These are phyloP conservation scores for Leptopilina myrica DNA, from an alignment of 2,888 invertebrate genomes.

Conservation along the genomic window DNA sequence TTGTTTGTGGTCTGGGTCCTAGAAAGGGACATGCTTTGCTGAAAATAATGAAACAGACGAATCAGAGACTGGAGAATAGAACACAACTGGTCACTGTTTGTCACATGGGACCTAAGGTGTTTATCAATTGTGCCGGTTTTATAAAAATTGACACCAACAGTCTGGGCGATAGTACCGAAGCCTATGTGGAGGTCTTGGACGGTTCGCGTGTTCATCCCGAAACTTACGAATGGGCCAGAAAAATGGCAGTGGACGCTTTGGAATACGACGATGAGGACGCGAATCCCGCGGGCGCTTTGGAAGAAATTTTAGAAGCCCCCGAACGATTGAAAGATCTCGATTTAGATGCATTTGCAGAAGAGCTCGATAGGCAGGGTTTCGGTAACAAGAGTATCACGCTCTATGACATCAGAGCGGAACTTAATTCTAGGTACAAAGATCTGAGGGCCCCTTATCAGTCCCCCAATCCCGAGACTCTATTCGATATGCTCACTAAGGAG, in stretches of 20 bases:
- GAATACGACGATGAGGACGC: slow-evolving; percentile 98
- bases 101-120: slow-evolving; percentile 98
- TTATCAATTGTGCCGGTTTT: slow-evolving; percentile 99
- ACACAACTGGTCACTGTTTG: slow-evolving; percentile 95
- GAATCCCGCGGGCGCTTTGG: slow-evolving; percentile 97
- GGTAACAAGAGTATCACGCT: slow-evolving; percentile 95
- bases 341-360: slow-evolving; percentile 98
- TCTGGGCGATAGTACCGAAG: slow-evolving; percentile 94
- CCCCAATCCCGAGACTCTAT: slow-evolving; percentile 91
- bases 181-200: slow-evolving; percentile 96
- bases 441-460: slow-evolving; percentile 87
- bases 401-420: slow-evolving; percentile 97
- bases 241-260: slow-evolving; percentile 99
- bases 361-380: slow-evolving; percentile 92
- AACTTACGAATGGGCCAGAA: slow-evolving; percentile 99
- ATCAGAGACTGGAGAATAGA: slow-evolving; percentile 94
- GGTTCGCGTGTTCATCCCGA: slow-evolving; percentile 99
- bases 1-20: slow-evolving; percentile 97
- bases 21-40: slow-evolving; percentile 93
- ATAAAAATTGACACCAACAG: slow-evolving; percentile 99
- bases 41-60: slow-evolving; percentile 92
- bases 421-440: slow-evolving; percentile 96
- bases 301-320: slow-evolving; percentile 97
- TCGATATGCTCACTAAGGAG: slow-evolving; percentile 97
- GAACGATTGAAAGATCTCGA: slow-evolving; percentile 96